phyloP scores from a whole-genome alignment of 1,140 invertebrate species.

The Caenorhabditis latens region DNA sequence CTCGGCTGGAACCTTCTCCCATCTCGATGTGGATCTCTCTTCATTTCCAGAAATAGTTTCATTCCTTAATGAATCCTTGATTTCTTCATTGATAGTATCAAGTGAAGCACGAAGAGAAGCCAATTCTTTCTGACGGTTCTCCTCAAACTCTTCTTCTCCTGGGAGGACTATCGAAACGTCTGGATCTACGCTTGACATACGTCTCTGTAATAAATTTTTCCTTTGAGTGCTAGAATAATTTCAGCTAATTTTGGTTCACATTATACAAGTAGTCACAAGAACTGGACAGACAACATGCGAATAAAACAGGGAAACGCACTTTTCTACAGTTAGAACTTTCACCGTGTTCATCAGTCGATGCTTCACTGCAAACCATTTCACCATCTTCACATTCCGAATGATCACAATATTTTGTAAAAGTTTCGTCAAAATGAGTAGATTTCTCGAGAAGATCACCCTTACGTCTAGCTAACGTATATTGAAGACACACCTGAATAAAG shows the following conservation, averaged over 20 bases:
- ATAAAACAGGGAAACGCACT: too few relatives aligned
- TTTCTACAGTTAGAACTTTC: too few relatives aligned
- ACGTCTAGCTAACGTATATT: not conserved
- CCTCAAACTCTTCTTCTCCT: conserved; percentile 40
- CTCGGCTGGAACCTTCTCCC: conserved; percentile 20
- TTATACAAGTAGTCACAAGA: too few relatives aligned
- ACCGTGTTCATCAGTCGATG: too few relatives aligned
- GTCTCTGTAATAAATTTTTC: conserved; percentile 9
- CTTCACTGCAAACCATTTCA: not conserved
- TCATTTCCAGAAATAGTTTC: conserved; percentile 1
- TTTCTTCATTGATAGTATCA: not conserved
- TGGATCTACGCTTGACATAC: not conserved
- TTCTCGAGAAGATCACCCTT: not conserved
- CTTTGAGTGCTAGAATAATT: too few relatives aligned
- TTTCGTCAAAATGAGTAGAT: not conserved
- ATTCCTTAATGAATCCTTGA: conserved; percentile 39
- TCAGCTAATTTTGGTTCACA: too few relatives aligned
- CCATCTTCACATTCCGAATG: not conserved
- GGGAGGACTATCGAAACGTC: not conserved
- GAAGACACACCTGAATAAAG: not conserved
- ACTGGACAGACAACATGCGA: too few relatives aligned
- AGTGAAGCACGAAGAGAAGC: not conserved
- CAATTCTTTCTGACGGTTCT: not conserved
- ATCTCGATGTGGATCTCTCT: not conserved
- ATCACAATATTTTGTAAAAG: conserved; percentile 9